phyloP scores from a whole-genome alignment of 2,888 invertebrate genomes.

The Agrilus cyanescens region DNA sequence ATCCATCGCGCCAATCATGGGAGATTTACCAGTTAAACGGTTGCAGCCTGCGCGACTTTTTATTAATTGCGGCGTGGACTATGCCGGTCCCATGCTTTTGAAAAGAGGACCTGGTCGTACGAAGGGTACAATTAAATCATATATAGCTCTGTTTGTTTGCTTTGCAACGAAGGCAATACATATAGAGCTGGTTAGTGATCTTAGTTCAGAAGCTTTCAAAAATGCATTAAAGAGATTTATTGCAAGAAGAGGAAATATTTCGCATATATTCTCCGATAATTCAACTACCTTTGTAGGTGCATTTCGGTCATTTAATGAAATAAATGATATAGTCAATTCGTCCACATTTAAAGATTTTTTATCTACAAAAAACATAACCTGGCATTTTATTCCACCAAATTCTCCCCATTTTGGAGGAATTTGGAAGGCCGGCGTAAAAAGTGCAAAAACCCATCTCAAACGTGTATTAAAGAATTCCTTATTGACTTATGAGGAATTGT shows the following conservation, averaged over 20 bases:
- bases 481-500: no score
- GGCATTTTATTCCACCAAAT: slow-evolving; percentile 1
- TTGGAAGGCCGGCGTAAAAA: background rate
- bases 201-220: no score
- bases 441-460: background rate
- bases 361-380: slow-evolving; percentile 1
- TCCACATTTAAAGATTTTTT: no score
- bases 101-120: slow-evolving; percentile 12
- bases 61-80: slow-evolving; percentile 16
- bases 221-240: slow-evolving; percentile 23
- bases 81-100: slow-evolving; percentile 17
- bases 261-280: slow-evolving; percentile 23
- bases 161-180: slow-evolving; percentile 21
- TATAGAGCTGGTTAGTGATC: slow-evolving; percentile 22
- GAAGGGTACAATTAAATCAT: slow-evolving; percentile 6
- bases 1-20: slow-evolving; percentile 8
- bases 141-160: no score
- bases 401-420: background rate
- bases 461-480: background rate
- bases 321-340: no score
- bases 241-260: slow-evolving; percentile 18
- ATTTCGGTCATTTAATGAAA: no score
- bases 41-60: slow-evolving; percentile 8
- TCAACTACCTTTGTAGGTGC: slow-evolving; percentile 14
- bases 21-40: slow-evolving; percentile 9